Base-by-base conservation (phyloP, 2,113 vertebrate species). In the Oryzias javanicus region DNA sequence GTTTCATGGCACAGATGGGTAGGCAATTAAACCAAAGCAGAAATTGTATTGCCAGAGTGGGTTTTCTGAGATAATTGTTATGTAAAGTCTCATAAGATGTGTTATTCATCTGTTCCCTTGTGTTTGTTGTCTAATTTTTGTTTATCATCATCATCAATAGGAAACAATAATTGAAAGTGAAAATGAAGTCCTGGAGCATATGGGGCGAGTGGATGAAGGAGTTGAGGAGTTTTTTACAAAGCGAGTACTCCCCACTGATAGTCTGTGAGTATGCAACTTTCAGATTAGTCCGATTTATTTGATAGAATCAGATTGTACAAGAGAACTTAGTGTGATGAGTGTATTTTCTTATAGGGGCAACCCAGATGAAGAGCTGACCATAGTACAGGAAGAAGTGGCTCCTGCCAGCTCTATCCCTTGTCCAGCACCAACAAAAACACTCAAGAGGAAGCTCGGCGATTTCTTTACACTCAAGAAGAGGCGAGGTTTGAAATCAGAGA, bases 161-260 rank as follows among this genome's bases (percentile, higher is more conserved):
- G 93, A 94, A 48, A 92, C 92, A 64, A 93, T 93, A 0, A 86
- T 93, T 72, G 90, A 93, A 81, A 93, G 86, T 0, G 93, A 95
- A 81, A 94, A 93, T 86, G 93, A 93, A 6, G 94, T 91, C 78
- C 92, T 93, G 67, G 91, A 94, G 79, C 91, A 90, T 82, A 94
- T 93, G 76, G 91, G 93, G 46, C 87, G 93, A 0, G 92, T 97
- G 84, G 95, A 96, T 6, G 95, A 96, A 82, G 95, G 95, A 22
- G 91, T 97, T 76, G 95, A 96, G 63, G 95, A 96, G 78, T 97
- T 97, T 90, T 97, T 97, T 79, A 92, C 93, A 62, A 96, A 96
- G 85, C 94, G 90, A 86, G 83, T 95, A 81, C 92, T 95, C 82
- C 91, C 93, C 24, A 88, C 92, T 78, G 90, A 91, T 49, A 80